Percentiles rank a stretch among this genome's conserved stretches.
Evolutionary conservation across 2,113 vertebrate genomes (phyloP).

Genomic region (Paramormyrops kingsleyae): DNA sequence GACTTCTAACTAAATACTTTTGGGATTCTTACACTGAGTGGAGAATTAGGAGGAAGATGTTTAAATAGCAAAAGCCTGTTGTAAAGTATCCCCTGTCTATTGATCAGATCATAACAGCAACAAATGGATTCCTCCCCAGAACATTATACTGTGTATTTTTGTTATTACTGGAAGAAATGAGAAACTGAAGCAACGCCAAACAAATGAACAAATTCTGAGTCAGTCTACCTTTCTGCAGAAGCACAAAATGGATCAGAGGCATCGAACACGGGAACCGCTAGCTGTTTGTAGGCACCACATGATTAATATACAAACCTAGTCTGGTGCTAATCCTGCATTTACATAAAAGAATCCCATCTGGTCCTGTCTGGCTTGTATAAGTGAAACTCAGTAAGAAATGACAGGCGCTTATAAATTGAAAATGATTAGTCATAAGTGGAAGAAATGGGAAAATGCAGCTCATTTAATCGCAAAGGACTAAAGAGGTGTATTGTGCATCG

Average conservation of each 20-base stretch:
- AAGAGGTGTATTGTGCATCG: background rate
- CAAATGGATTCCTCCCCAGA: constrained; percentile 2
- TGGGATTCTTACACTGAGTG: background rate
- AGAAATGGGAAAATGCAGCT: background rate
- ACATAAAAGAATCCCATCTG: constrained; percentile 21
- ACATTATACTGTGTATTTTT: background rate
- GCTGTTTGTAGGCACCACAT: background rate
- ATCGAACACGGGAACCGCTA: background rate
- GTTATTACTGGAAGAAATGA: constrained; percentile 1
- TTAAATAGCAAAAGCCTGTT: background rate
- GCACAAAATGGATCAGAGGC: background rate
- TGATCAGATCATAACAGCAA: constrained; percentile 14
- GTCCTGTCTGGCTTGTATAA: background rate
- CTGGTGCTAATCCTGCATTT: constrained; percentile 14
- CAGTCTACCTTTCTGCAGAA: background rate
- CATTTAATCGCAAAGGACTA: background rate
- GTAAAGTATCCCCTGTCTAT: background rate
- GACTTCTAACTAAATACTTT: background rate
- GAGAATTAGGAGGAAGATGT: background rate
- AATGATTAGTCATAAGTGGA: constrained; percentile 13
- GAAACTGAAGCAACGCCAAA: background rate
- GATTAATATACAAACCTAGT: constrained; percentile 7
- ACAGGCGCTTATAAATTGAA: constrained; percentile 10
- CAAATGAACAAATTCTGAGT: background rate
- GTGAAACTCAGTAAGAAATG: constrained; percentile 18